Conservation (phyloP, 2,113 vertebrate species). For the Hylia prasina region DNA sequence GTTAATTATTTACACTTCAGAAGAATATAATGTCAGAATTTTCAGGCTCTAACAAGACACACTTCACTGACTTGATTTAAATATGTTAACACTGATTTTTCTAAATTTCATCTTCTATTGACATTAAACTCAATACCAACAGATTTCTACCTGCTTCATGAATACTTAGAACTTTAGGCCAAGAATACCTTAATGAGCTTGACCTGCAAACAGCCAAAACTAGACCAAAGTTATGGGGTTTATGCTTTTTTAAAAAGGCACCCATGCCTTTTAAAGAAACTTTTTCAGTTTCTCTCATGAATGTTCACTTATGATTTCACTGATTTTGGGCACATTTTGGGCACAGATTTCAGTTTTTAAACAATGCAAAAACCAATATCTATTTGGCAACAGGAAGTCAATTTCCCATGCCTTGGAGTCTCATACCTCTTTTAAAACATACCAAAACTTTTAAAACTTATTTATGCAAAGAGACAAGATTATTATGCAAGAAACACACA, state of each 20-base stretch:
- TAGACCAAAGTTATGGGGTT: not conserved
- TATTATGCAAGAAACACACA: not conserved
- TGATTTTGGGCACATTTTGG: not conserved
- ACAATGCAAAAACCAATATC: not conserved
- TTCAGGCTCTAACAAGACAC: not conserved
- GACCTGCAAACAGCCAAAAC: not conserved
- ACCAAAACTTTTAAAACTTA: not conserved
- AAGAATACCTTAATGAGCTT: not conserved
- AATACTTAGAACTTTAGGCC: not conserved
- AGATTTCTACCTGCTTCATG: not conserved
- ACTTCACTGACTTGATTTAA: not conserved
- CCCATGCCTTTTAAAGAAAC: not conserved
- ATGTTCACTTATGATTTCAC: not conserved
- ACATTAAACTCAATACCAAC: not conserved
- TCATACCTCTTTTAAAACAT: not conserved
- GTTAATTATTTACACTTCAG: not conserved
- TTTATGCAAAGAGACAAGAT: not conserved
- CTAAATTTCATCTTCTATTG: not conserved
- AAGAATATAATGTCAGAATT: not conserved
- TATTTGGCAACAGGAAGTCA: not conserved
- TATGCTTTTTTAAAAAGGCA: fast-evolving
- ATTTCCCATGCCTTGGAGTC: not conserved
- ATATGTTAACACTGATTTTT: not conserved
- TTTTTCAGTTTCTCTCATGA: not conserved
- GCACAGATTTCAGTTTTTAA: not conserved